Evolutionary conservation across 1,140 invertebrate genomes (phyloP), one percentile per base, ranked within the genome.

Genomic region (Yoshiicerus persimilis): DNA sequence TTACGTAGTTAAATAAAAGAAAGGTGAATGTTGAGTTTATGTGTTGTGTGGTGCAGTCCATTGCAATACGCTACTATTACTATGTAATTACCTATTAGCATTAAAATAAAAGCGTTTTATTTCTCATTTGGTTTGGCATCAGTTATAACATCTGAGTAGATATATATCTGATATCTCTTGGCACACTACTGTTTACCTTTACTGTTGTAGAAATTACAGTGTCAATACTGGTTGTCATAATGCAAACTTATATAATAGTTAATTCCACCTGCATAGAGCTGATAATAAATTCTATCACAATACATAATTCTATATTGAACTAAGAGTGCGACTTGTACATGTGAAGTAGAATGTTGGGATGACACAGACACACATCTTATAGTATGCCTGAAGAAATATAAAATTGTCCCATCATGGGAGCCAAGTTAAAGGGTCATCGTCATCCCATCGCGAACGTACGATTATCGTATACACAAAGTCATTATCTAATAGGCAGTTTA

Each of bases 21-120:
- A 80, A 80, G 75, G 75, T 80, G 75, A 80, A 80, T 80, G 75
- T 80, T 80, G 75, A 80, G 32, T 80, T 38, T 30, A 34, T 32
- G 8, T 36, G 0, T 36, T 70, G 66, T 32, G 38, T 80, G 32
- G 36, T 36, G 32, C 75, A 30, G 32, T n/a, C 47, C 34, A 36
- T 38, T 80, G 32, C 16, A 80, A 34, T 80, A 38, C 30, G n/a
- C 36, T n/a, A 56, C 47, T 41, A 10, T 13, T 56, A 4, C 47
- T 56, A 56, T 56, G 16, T 70, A 70, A 25, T 27, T 70, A 70
- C 62, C 27, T 27, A 70, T 27, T 30, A 70, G 64, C 64, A 70
- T 56, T 56, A 56, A 56, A 56, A 70, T 25, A 70, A 70, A 70
- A 30, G 64, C 8, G n/a, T 64, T 25, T n/a, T 64, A 23, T 4